Percentiles rank a stretch among this genome's conserved stretches.
Conservation (phyloP, 2,113 vertebrate species). For the Halcyon senegalensis region DNA sequence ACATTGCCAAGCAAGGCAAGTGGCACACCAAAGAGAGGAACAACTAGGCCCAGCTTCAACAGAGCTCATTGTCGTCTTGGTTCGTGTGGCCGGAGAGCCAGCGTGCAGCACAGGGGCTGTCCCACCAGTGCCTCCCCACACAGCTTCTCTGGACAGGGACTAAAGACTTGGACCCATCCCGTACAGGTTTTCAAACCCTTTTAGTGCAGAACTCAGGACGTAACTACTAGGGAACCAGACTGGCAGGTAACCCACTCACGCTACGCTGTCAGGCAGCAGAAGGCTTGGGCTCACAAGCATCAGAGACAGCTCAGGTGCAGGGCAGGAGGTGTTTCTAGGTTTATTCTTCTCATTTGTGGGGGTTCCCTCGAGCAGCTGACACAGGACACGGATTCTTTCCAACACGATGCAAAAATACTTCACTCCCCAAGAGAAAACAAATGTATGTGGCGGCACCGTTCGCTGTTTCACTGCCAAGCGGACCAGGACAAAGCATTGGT, state of each 20-base stretch:
- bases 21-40: background rate
- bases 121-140: background rate
- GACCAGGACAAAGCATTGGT: background rate
- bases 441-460: fast-evolving
- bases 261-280: background rate
- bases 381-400: background rate
- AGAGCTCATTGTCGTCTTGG: fast-evolving
- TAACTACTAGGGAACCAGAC: background rate
- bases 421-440: background rate
- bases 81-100: fast-evolving
- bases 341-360: background rate
- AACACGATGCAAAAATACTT: background rate
- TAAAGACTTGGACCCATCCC: background rate
- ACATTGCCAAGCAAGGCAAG: background rate
- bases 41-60: background rate
- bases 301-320: background rate
- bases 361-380: background rate
- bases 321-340: background rate
- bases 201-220: background rate
- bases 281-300: background rate
- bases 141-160: background rate
- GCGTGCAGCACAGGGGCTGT: fast-evolving
- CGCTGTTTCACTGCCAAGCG: background rate
- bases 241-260: fast-evolving
- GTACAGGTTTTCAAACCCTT: background rate